Evolutionary conservation across 2,113 vertebrate genomes (phyloP).

Genomic region (Erinaceus europaeus): DNA sequence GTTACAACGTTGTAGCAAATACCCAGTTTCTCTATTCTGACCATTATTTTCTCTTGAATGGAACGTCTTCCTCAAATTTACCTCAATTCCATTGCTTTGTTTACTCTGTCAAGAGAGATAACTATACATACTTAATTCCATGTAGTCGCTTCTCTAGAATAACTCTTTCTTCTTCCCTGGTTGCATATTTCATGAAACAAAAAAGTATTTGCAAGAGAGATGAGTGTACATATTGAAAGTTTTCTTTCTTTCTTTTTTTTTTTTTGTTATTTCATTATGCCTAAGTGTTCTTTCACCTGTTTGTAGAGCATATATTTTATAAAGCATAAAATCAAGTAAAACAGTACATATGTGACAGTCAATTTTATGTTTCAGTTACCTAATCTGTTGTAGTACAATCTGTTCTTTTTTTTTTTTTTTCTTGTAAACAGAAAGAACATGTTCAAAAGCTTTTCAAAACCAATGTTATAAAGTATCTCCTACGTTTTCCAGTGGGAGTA

Average conservation of each 20-base stretch:
- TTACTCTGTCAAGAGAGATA: background rate
- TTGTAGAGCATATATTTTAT: too few species aligned
- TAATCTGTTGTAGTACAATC: too few species aligned
- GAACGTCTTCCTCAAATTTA: background rate
- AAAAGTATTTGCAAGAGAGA: background rate
- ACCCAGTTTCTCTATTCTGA: background rate
- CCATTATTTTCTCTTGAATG: background rate
- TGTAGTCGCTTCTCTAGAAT: background rate
- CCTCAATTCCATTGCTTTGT: background rate
- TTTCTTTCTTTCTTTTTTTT: too few species aligned
- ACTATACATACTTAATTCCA: background rate
- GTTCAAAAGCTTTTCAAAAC: background rate
- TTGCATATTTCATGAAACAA: background rate
- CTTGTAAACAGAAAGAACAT: background rate
- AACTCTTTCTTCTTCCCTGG: background rate
- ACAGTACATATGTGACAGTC: too few species aligned
- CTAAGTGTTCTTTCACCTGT: too few species aligned
- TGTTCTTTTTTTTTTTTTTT: too few species aligned
- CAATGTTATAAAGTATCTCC: too few species aligned
- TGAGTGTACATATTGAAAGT: too few species aligned
- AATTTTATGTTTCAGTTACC: too few species aligned
- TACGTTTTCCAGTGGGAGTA: background rate
- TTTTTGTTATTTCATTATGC: too few species aligned
- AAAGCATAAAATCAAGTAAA: too few species aligned
- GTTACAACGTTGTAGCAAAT: background rate